phyloP scores from a whole-genome alignment of 2,113 vertebrate species.

The Artemisiospiza belli region DNA sequence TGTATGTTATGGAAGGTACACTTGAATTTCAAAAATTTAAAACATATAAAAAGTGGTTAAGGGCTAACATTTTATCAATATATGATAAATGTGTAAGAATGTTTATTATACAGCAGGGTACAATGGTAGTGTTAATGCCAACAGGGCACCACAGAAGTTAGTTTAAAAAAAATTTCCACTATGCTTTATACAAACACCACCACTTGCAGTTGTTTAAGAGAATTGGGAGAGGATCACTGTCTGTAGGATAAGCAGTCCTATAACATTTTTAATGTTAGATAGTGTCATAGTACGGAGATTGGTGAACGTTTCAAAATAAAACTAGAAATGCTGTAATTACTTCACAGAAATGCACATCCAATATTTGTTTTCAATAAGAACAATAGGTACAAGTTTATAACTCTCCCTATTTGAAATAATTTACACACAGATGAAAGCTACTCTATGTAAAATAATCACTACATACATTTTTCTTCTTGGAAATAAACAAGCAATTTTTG shows the following conservation, averaged over 20 bases:
- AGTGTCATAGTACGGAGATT: conserved; percentile 78
- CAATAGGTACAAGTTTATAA: conserved; percentile 81
- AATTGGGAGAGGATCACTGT: conserved; percentile 66
- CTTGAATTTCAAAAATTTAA: conserved; percentile 89
- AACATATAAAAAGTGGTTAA: conserved; percentile 94
- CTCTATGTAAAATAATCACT: conserved; percentile 90
- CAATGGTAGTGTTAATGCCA: conserved; percentile 84
- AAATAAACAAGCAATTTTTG: conserved; percentile 86
- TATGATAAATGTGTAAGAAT: conserved; percentile 86
- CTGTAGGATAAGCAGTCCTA: conserved; percentile 63
- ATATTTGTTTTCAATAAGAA: conserved; percentile 79
- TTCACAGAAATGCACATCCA: conserved; percentile 86
- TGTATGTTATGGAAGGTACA: conserved; percentile 92
- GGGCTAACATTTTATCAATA: conserved; percentile 88
- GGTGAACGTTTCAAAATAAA: conserved; percentile 86
- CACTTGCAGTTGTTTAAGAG: conserved; percentile 79
- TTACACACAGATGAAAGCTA: conserved; percentile 88
- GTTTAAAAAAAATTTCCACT: conserved; percentile 85
- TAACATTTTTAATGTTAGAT: conserved; percentile 75
- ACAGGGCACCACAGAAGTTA: conserved; percentile 81
- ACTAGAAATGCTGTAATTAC: conserved; percentile 83
- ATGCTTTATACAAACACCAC: conserved; percentile 91
- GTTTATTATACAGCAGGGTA: conserved; percentile 86
- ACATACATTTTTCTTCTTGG: conserved; percentile 83
- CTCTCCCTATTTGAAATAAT: conserved; percentile 85